A percentile compares a stretch with the other conserved stretches of the same genome.
phyloP scores from a whole-genome alignment of 2,888 invertebrate genomes.

The Anthophora plumipes region DNA sequence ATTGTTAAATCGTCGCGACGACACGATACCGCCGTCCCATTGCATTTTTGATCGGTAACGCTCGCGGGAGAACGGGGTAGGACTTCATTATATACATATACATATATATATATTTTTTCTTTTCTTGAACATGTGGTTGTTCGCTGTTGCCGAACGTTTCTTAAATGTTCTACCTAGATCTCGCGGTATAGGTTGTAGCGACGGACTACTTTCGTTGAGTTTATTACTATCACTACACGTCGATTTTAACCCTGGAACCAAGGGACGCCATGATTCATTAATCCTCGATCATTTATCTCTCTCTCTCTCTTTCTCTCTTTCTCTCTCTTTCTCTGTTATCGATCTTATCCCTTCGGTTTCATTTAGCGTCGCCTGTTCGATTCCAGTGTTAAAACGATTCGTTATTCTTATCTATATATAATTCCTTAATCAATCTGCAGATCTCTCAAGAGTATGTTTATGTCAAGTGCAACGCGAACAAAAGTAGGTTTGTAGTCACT shows the following conservation, averaged over 20 bases:
- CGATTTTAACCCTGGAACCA: conserved; percentile 43
- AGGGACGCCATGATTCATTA: background rate
- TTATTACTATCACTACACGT: conserved; percentile 10
- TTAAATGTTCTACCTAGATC: conserved; percentile 56
- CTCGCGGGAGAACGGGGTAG: conserved; percentile 42
- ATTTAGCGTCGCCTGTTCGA: background rate
- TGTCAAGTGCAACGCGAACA: conserved; percentile 40
- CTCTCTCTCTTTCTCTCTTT: too few species aligned
- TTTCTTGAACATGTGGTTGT: conserved; percentile 15
- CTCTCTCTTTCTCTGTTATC: too few species aligned
- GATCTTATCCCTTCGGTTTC: background rate
- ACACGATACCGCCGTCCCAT: conserved; percentile 53
- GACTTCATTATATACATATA: conserved; percentile 32
- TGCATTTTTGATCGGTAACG: conserved; percentile 69
- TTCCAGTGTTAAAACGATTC: conserved; percentile 55
- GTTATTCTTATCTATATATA: conserved; percentile 36
- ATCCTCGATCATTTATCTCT: background rate
- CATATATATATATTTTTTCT: background rate
- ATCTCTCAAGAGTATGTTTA: conserved; percentile 67
- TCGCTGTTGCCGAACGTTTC: conserved; percentile 47
- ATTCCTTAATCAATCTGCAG: conserved; percentile 55
- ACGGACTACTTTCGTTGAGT: conserved; percentile 30
- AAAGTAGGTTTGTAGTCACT: conserved; percentile 26
- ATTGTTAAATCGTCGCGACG: conserved; percentile 59
- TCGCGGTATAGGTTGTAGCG: conserved; percentile 57